phyloP scores from a whole-genome alignment of 2,888 invertebrate species.

The Caenorhabditis virilis region DNA sequence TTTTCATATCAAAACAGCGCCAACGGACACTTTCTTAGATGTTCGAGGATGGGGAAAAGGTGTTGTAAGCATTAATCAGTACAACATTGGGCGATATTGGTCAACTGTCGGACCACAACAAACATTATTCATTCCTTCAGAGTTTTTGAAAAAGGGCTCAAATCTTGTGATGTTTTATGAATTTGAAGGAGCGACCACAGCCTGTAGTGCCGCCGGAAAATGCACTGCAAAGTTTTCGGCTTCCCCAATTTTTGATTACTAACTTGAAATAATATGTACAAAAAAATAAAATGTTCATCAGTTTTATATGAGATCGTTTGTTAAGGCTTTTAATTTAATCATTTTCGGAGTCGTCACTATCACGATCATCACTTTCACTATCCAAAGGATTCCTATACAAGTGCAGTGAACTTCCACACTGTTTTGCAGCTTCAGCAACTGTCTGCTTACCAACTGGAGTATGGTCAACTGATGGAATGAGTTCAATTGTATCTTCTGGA shows the following conservation, averaged over 20 bases:
- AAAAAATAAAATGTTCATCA: not conserved
- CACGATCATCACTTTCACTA: slow-evolving; percentile 52
- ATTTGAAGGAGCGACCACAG: slow-evolving; percentile 29
- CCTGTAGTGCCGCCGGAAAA: slow-evolving; percentile 10
- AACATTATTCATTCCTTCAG: slow-evolving; percentile 26
- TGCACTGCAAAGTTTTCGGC: slow-evolving; percentile 29
- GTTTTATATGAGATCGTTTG: not conserved
- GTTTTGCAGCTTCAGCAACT: slow-evolving; percentile 62
- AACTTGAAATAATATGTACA: slow-evolving; percentile 1
- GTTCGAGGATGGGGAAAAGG: slow-evolving; percentile 69
- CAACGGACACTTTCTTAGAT: slow-evolving; percentile 52
- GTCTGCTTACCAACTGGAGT: slow-evolving; percentile 68
- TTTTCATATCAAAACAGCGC: slow-evolving; percentile 15
- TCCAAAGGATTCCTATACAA: slow-evolving; percentile 59
- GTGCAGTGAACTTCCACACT: slow-evolving; percentile 48
- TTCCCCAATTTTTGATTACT: slow-evolving; percentile 20
- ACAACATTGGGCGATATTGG: slow-evolving; percentile 74
- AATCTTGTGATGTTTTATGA: slow-evolving; percentile 36
- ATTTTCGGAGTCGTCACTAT: slow-evolving; percentile 25
- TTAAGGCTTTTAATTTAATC: slow-evolving; percentile 2
- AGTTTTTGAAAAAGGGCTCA: slow-evolving; percentile 24
- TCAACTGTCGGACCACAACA: slow-evolving; percentile 73
- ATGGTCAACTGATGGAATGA: slow-evolving; percentile 39
- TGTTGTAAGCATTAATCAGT: slow-evolving; percentile 71
- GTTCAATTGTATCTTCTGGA: slow-evolving; percentile 43